Conservation (phyloP, 2,888 invertebrate species). For the Trichopoda pennipes region DNA sequence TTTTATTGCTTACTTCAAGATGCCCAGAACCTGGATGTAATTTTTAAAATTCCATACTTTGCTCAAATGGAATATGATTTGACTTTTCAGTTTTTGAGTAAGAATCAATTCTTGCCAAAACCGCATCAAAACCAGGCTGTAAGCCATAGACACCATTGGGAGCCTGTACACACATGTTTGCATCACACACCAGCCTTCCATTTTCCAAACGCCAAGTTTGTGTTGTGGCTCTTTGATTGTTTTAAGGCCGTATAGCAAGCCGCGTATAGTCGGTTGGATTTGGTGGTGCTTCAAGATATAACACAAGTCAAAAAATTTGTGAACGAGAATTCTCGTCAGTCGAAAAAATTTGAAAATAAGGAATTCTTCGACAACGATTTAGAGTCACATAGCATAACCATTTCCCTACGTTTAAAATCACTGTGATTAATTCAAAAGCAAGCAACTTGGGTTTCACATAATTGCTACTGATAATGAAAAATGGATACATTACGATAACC, state of each 20-base stretch:
- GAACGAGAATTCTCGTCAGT: too few relatives aligned
- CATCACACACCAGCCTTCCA: conserved; percentile 92
- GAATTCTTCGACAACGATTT: too few relatives aligned
- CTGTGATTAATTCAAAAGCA: too few relatives aligned
- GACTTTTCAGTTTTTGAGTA: conserved; percentile 82
- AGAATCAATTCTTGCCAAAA: conserved; percentile 84
- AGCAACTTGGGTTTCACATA: too few relatives aligned
- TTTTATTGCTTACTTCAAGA: conserved; percentile 89
- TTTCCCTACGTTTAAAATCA: too few relatives aligned
- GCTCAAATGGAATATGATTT: conserved; percentile 86
- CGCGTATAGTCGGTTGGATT: conserved; percentile 89
- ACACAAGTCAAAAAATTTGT: too few relatives aligned
- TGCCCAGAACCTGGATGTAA: conserved; percentile 95
- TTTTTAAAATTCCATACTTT: conserved; percentile 90
- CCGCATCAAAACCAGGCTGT: conserved; percentile 84
- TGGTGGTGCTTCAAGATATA: conserved; percentile 95
- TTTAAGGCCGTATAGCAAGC: conserved; percentile 90
- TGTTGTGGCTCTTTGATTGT: conserved; percentile 91
- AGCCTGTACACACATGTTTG: conserved; percentile 85
- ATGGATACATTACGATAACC: too few relatives aligned
- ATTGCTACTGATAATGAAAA: too few relatives aligned
- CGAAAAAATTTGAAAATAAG: too few relatives aligned
- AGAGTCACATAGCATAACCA: too few relatives aligned
- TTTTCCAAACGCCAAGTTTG: conserved; percentile 96
- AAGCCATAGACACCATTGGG: conserved; percentile 84